A percentile compares a stretch with the other conserved stretches of the same genome.
These are phyloP conservation scores for Coracopsis vasa DNA, from an alignment of 2,113 vertebrate genomes.

Conservation along the genomic window DNA sequence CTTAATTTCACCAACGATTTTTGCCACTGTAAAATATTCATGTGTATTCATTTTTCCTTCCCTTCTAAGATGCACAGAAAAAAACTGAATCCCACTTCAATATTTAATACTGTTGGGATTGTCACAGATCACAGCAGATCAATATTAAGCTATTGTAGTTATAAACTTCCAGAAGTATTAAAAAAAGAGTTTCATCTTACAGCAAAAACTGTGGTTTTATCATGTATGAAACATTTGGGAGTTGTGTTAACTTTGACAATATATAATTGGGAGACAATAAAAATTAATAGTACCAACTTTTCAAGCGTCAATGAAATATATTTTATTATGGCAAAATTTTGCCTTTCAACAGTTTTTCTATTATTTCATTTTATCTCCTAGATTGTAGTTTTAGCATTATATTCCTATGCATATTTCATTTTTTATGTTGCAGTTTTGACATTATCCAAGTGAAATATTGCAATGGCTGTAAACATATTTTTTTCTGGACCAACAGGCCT, in stretches of 20 bases:
- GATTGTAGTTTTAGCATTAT: neutral
- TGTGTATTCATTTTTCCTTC: neutral
- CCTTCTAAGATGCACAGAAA: neutral
- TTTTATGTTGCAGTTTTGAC: neutral
- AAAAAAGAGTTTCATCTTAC: neutral
- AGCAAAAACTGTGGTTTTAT: neutral
- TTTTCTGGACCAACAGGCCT: neutral
- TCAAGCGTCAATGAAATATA: neutral
- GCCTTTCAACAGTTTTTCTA: neutral
- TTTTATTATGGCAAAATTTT: neutral
- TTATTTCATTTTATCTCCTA: neutral
- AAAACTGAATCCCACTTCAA: neutral
- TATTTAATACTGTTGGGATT: neutral
- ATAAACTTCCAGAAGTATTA: neutral
- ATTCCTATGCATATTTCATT: neutral
- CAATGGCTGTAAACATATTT: neutral
- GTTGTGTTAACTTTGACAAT: neutral
- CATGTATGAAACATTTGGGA: neutral
- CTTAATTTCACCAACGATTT: neutral
- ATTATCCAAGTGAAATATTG: constrained; percentile 6
- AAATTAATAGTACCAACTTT: neutral
- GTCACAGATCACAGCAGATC: neutral
- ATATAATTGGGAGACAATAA: neutral
- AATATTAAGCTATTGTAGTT: neutral
- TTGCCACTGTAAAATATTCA: neutral